These are phyloP conservation scores for Lamprotornis superbus DNA, from an alignment of 2,113 vertebrate species.

Conservation along the genomic window DNA sequence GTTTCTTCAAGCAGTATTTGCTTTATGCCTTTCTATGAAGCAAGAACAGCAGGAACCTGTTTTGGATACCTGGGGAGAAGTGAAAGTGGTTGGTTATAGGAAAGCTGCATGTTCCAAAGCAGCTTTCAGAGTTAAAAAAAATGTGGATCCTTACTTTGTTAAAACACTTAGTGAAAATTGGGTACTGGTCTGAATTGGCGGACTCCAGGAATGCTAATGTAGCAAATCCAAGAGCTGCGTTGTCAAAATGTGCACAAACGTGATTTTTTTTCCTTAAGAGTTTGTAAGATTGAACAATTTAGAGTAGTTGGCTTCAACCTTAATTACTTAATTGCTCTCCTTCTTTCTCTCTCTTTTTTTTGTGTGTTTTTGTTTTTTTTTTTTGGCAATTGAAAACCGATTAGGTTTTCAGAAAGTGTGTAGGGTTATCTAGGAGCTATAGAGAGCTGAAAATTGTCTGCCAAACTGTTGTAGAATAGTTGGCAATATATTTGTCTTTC, in stretches of 20 bases:
- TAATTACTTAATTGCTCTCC: neutral
- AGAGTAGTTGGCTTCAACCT: neutral
- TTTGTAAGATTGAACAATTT: neutral
- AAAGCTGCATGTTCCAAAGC: neutral
- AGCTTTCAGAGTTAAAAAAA: neutral
- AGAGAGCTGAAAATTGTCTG: neutral
- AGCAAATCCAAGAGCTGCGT: neutral
- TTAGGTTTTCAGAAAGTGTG: neutral
- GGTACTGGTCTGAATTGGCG: neutral
- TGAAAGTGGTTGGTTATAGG: neutral
- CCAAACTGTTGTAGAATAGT: neutral
- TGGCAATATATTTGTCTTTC: neutral
- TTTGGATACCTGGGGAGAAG: neutral
- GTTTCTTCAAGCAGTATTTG: neutral
- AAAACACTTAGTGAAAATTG: neutral
- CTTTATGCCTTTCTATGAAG: slow-evolving; percentile 9
- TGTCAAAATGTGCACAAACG: neutral
- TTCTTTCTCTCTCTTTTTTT: neutral
- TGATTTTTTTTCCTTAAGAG: neutral
- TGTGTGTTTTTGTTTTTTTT: neutral
- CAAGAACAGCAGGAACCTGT: neutral
- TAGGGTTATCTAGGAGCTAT: neutral
- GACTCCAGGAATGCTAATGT: neutral
- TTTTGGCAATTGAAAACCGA: neutral
- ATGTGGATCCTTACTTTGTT: neutral